phyloP scores from a whole-genome alignment of 2,797 vertebrate genomes.

The Chaetophractus vellerosus region DNA sequence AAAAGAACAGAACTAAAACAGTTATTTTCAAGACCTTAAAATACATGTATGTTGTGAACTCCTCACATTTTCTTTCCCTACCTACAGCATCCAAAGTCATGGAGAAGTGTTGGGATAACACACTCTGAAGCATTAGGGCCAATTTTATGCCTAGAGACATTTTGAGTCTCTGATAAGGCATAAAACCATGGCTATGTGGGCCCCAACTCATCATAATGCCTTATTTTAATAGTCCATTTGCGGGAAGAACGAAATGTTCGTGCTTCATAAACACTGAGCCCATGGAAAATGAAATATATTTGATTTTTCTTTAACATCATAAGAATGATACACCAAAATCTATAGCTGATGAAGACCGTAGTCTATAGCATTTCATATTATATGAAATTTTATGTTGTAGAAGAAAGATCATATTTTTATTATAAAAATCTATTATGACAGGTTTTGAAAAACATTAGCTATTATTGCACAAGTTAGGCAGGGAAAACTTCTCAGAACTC shows the following conservation, averaged over 20 bases:
- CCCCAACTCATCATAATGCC: not conserved
- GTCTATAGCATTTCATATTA: not conserved
- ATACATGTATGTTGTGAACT: not conserved
- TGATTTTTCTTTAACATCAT: constrained; percentile 37
- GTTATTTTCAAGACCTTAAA: constrained; percentile 66
- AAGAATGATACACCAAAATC: constrained; percentile 28
- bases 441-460: constrained; percentile 14
- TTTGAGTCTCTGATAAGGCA: constrained; percentile 11
- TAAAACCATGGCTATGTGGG: not conserved
- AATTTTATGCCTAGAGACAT: constrained; percentile 46
- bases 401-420: not conserved
- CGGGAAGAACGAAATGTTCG: constrained; percentile 32
- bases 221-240: constrained; percentile 32
- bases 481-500: not conserved
- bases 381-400: constrained; percentile 1
- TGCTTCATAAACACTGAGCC: not conserved
- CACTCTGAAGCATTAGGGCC: constrained; percentile 11
- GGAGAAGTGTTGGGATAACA: not conserved
- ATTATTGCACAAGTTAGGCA: constrained; percentile 18
- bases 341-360: not conserved
- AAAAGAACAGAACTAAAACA: constrained; percentile 48
- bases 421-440: constrained; percentile 42
- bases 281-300: constrained; percentile 53
- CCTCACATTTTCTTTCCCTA: not conserved
- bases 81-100: not conserved